Percentiles rank a stretch among this genome's conserved stretches.
phyloP scores from a whole-genome alignment of 2,113 vertebrate species.

The Talpa occidentalis region DNA sequence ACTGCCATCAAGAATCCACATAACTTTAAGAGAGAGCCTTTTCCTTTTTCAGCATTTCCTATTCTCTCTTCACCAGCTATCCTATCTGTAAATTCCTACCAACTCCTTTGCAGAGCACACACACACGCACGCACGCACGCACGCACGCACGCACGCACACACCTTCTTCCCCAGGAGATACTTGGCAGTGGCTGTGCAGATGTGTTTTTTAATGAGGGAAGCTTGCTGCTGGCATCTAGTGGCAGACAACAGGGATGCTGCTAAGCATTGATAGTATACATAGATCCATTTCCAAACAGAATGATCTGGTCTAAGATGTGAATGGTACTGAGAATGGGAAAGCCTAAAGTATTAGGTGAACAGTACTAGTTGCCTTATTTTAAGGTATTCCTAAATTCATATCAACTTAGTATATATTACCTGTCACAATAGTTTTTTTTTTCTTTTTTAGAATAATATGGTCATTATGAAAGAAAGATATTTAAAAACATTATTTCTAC shows the following conservation, averaged over 20 bases:
- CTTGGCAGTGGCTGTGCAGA: neutral
- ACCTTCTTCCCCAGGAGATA: neutral
- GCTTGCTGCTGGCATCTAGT: slow-evolving; percentile 37
- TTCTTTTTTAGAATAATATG: neutral
- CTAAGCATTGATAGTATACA: neutral
- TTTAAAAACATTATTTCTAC: slow-evolving; percentile 42
- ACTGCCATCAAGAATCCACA: neutral
- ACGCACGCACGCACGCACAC: neutral
- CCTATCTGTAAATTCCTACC: neutral
- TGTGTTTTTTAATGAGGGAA: neutral
- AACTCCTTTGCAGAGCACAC: neutral
- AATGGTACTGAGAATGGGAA: neutral
- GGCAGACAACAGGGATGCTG: neutral
- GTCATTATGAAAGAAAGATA: neutral
- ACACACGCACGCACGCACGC: too few species aligned
- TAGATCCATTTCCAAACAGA: neutral
- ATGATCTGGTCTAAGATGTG: neutral
- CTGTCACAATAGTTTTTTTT: neutral
- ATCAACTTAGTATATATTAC: neutral
- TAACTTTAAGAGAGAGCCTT: neutral
- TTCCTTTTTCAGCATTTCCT: neutral
- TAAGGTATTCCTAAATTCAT: neutral
- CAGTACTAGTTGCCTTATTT: neutral
- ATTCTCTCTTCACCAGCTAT: neutral
- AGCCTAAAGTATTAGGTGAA: neutral